Evolutionary conservation across 2,888 invertebrate genomes (phyloP).

Genomic region (Pomacea canaliculata): DNA sequence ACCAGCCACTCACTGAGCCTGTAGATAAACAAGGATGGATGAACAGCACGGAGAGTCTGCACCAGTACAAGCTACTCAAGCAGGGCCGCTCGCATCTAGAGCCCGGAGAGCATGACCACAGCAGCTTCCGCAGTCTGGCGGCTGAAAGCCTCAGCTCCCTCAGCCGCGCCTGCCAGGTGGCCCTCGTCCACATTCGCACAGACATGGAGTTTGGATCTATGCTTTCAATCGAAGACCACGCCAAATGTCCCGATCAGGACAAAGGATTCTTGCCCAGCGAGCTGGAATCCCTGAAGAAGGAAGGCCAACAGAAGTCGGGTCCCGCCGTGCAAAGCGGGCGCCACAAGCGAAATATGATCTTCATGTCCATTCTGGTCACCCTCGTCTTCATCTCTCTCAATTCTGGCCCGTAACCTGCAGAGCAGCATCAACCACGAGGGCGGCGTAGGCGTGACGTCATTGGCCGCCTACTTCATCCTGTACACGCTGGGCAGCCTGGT

Average conservation of each 20-base stretch:
- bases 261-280: slow-evolving; percentile 10
- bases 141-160: slow-evolving; percentile 21
- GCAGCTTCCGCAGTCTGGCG: slow-evolving; percentile 32
- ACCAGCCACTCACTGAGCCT: slow-evolving; percentile 24
- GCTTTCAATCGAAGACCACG: slow-evolving; percentile 16
- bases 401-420: slow-evolving; percentile 64
- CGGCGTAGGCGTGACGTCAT: slow-evolving; percentile 61
- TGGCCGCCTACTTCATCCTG: slow-evolving; percentile 54
- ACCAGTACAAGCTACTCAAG: slow-evolving; percentile 17
- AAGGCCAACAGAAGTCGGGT: neutral
- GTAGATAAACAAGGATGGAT: slow-evolving; percentile 24
- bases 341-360: slow-evolving; percentile 59
- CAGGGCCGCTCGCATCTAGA: slow-evolving; percentile 10
- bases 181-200: slow-evolving; percentile 30
- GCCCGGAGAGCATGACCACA: slow-evolving; percentile 17
- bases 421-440: slow-evolving; percentile 63
- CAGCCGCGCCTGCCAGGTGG: slow-evolving; percentile 33
- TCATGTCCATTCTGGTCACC: slow-evolving; percentile 55
- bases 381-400: slow-evolving; percentile 57
- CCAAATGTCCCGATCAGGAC: neutral
- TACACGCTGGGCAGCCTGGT: slow-evolving; percentile 62
- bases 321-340: slow-evolving; percentile 33
- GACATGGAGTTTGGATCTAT: slow-evolving; percentile 35
- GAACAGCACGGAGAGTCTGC: slow-evolving; percentile 24
- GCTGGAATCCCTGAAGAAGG: neutral